phyloP scores from a whole-genome alignment of 2,113 vertebrate genomes.

The Pterocles burchelli region DNA sequence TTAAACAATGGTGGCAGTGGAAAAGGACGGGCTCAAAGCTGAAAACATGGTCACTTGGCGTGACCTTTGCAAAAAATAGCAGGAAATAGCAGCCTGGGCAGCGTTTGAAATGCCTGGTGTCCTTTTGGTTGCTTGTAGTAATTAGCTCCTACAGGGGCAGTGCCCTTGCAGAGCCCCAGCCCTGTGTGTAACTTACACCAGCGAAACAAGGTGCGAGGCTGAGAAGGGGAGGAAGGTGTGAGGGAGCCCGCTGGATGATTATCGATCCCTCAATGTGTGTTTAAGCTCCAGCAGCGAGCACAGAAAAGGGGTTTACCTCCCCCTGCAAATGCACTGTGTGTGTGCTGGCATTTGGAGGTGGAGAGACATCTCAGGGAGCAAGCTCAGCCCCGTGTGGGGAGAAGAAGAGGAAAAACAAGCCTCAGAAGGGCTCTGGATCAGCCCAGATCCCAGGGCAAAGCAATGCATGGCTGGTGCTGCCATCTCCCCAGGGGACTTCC shows the following conservation, averaged over 20 bases:
- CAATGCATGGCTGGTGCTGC: background rate
- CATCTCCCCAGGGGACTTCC: background rate
- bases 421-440: background rate
- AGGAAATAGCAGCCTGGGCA: background rate
- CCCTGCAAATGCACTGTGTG: rapidly evolving
- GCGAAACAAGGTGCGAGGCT: background rate
- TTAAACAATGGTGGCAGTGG: background rate
- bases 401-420: background rate
- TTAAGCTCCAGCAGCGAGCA: background rate
- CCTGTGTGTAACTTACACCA: background rate
- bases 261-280: background rate
- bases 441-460: background rate
- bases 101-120: background rate
- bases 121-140: background rate
- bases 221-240: background rate
- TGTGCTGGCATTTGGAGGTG: background rate
- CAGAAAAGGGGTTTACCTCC: background rate
- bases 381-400: background rate
- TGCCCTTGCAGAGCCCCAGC: background rate
- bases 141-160: background rate
- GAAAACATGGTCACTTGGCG: background rate
- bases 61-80: background rate
- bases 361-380: rapidly evolving
- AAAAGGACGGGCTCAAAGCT: background rate
- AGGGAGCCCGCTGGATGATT: background rate